Percentiles rank a stretch among this genome's conserved stretches.
Evolutionary conservation across 2,797 vertebrate genomes (phyloP).

Genomic region (Poliocrania exsul): DNA sequence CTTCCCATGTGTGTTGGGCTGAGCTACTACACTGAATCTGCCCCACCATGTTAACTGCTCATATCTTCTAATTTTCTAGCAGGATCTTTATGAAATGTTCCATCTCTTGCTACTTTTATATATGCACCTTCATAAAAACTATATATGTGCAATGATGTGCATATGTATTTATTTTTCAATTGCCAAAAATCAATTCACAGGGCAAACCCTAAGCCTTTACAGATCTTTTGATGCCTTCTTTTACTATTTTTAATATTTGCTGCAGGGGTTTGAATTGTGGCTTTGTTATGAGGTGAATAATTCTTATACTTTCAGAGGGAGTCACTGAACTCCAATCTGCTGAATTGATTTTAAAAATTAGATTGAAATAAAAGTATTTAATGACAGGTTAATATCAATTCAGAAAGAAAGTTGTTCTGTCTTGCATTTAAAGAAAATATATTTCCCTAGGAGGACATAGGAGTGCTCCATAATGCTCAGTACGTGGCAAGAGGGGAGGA

Average conservation of each 20-base stretch:
- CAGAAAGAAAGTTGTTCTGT: background rate
- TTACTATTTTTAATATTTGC: constrained; percentile 24
- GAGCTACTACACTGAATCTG: no score
- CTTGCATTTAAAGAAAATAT: background rate
- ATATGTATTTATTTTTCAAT: constrained; percentile 10
- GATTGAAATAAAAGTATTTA: background rate
- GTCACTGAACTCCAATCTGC: background rate
- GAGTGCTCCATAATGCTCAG: background rate
- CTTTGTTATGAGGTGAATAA: constrained; percentile 10
- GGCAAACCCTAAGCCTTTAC: background rate
- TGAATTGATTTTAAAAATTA: background rate
- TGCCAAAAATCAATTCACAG: constrained; percentile 21
- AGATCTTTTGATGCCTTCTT: background rate
- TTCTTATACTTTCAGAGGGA: constrained; percentile 13
- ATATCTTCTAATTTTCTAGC: constrained; percentile 1
- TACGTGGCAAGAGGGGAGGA: background rate
- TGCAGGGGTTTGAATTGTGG: background rate
- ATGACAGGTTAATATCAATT: background rate
- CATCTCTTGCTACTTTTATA: constrained; percentile 2
- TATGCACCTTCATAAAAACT: background rate
- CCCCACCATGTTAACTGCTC: background rate
- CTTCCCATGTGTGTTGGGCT: background rate
- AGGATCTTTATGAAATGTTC: constrained; percentile 9
- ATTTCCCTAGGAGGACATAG: background rate
- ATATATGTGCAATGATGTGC: background rate